Percentiles rank a stretch among this genome's conserved stretches.
These are phyloP conservation scores for Grapholita molesta DNA, from an alignment of 1,140 invertebrate species.

Conservation along the genomic window DNA sequence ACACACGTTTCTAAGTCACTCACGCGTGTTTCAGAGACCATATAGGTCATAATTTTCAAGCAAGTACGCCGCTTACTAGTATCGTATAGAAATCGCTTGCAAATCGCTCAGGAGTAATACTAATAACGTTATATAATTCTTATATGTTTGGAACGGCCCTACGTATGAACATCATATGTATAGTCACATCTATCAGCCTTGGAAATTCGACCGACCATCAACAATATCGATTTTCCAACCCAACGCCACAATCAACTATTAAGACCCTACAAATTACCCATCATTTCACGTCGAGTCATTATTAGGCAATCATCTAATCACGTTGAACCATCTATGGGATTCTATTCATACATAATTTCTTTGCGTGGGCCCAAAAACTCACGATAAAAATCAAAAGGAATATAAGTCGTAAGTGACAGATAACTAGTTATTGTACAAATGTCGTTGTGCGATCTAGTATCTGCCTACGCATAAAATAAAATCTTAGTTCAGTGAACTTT, in stretches of 20 bases:
- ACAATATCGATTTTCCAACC: background rate
- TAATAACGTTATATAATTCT: too few relatives aligned
- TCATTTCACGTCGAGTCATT: slow-evolving; percentile 12
- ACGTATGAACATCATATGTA: too few relatives aligned
- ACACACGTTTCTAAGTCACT: too few relatives aligned
- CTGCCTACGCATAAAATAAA: slow-evolving; percentile 13
- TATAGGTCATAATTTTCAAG: too few relatives aligned
- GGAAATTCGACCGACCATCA: background rate
- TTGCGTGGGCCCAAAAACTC: slow-evolving; percentile 5
- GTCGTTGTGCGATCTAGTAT: slow-evolving; percentile 10
- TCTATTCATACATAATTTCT: background rate
- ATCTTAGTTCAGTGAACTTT: slow-evolving; percentile 10
- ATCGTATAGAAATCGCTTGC: too few relatives aligned
- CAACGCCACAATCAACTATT: background rate
- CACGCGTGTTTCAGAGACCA: too few relatives aligned
- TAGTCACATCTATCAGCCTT: background rate
- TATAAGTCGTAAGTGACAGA: background rate
- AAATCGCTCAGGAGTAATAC: too few relatives aligned
- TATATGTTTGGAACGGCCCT: too few relatives aligned
- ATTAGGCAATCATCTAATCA: slow-evolving; percentile 9
- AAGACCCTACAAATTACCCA: background rate
- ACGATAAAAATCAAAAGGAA: background rate
- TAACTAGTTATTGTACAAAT: slow-evolving; percentile 2
- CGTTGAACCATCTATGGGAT: background rate
- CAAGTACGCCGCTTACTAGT: too few relatives aligned